Conservation (phyloP, 2,888 invertebrate species). For the Tetrapedia diversipes region DNA sequence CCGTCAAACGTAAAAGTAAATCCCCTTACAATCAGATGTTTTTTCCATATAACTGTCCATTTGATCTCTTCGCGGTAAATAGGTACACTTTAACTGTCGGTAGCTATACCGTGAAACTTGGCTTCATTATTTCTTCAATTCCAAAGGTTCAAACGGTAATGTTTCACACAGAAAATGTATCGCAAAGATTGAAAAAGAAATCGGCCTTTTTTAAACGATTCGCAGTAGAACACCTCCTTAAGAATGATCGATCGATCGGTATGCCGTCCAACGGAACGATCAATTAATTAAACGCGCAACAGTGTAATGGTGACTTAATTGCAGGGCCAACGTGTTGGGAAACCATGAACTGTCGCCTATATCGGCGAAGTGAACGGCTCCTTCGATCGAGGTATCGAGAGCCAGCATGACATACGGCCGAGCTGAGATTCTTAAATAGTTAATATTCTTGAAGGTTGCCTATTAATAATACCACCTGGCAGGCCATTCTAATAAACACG, state of each 20-base stretch:
- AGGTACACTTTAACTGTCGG: no score
- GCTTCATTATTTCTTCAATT: no score
- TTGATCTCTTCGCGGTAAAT: no score
- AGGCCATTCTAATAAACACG: slow-evolving; percentile 74
- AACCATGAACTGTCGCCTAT: slow-evolving; percentile 60
- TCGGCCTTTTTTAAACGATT: no score
- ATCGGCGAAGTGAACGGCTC: slow-evolving; percentile 69
- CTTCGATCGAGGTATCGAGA: slow-evolving; percentile 42
- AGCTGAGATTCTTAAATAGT: slow-evolving; percentile 76
- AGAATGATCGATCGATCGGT: slow-evolving; percentile 48
- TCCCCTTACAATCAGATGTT: no score
- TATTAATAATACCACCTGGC: slow-evolving; percentile 78
- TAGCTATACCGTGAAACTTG: no score
- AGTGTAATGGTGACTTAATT: slow-evolving; percentile 53
- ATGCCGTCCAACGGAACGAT: slow-evolving; percentile 34
- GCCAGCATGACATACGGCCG: slow-evolving; percentile 57
- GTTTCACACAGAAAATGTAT: no score
- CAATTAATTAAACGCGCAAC: slow-evolving; percentile 49
- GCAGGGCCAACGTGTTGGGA: slow-evolving; percentile 65
- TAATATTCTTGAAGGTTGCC: slow-evolving; percentile 81
- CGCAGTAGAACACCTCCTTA: no score
- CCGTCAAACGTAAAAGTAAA: no score
- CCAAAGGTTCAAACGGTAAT: no score
- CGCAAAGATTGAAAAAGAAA: no score
- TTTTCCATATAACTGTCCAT: no score